Evolutionary conservation across 2,888 invertebrate species (phyloP).

Genomic region (Megastigmus dorsalis): DNA sequence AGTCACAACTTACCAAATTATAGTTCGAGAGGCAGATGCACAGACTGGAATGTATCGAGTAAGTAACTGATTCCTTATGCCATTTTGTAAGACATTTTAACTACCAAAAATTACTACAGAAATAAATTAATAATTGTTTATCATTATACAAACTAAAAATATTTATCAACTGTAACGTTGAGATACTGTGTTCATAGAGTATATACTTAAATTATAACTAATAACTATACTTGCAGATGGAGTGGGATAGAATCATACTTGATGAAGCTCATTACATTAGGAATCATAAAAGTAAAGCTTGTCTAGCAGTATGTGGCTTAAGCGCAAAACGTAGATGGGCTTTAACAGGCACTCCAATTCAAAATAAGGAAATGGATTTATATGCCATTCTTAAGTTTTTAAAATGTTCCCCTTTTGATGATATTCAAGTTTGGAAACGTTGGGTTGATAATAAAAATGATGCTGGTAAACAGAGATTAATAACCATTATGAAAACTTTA

Average conservation of each 20-base stretch:
- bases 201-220: background rate
- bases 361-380: constrained; percentile 92
- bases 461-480: constrained; percentile 87
- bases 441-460: constrained; percentile 91
- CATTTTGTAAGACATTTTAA: no score
- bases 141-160: constrained; percentile 1
- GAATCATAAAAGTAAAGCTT: constrained; percentile 88
- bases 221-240: constrained; percentile 75
- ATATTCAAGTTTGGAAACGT: constrained; percentile 90
- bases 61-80: no score
- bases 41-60: constrained; percentile 69
- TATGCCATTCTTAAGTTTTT: constrained; percentile 89
- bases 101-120: background rate
- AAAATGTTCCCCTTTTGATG: constrained; percentile 91
- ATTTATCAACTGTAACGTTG: no score
- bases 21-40: constrained; percentile 78
- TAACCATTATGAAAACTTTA: constrained; percentile 88
- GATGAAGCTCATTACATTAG: constrained; percentile 96
- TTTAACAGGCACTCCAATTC: constrained; percentile 95
- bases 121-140: constrained; percentile 12
- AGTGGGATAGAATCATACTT: constrained; percentile 90
- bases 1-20: constrained; percentile 90
- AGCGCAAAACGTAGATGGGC: constrained; percentile 83
- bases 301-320: constrained; percentile 82
- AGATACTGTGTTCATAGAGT: no score